These are phyloP conservation scores for Pantherophis alleghaniensis DNA, from an alignment of 2,797 vertebrate species.

Conservation along the genomic window DNA sequence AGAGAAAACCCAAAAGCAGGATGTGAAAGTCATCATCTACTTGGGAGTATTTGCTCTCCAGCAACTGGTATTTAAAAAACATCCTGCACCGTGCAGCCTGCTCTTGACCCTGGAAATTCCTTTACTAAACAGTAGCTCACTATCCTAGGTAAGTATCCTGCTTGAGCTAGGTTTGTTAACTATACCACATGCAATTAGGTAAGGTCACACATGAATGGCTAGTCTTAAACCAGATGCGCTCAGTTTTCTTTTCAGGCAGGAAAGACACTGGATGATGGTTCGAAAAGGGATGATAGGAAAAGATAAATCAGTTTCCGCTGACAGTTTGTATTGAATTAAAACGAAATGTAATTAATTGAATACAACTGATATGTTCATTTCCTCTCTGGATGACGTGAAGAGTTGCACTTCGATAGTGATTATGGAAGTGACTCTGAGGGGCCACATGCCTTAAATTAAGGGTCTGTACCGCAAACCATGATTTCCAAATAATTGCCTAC, in stretches of 20 bases:
- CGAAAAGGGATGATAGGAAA: not conserved
- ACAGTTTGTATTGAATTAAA: not conserved
- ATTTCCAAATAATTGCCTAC: not conserved
- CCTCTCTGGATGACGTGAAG: not conserved
- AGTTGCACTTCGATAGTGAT: not conserved
- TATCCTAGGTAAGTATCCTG: not conserved
- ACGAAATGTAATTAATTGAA: not conserved
- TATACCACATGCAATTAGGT: not conserved
- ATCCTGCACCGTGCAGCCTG: not conserved
- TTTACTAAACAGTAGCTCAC: not conserved
- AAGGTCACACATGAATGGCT: not conserved
- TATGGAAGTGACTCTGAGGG: not conserved
- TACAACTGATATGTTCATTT: not conserved
- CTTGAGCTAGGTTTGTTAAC: not conserved
- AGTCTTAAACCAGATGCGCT: not conserved
- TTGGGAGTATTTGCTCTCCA: not conserved
- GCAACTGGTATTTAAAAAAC: not conserved
- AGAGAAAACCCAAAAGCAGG: not conserved
- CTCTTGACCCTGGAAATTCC: not conserved
- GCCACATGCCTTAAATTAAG: not conserved
- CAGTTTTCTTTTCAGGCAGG: not conserved
- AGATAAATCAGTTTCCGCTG: not conserved
- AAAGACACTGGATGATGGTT: not conserved
- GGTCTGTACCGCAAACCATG: not conserved
- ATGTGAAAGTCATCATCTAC: not conserved